Percentiles rank a stretch among this genome's conserved stretches.
Evolutionary conservation across 30 jellyfish, hydroid and myxozoan genomes (phyloP).

Genomic region (Rhopilema esculentum): DNA sequence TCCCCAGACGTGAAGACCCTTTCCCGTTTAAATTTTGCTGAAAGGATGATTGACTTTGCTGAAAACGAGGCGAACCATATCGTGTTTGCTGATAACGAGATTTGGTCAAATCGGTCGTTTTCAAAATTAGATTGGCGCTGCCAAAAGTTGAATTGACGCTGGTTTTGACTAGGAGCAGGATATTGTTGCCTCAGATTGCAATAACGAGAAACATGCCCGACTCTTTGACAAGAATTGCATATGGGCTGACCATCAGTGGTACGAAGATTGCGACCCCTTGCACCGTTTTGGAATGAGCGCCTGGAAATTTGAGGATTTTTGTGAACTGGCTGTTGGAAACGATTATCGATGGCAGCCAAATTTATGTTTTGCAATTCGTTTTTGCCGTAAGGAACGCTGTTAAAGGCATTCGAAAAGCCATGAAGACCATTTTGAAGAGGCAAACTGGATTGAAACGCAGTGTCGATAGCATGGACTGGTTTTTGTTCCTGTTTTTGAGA

Average conservation of each 20-base stretch:
- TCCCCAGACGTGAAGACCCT: slow-evolving; percentile 40
- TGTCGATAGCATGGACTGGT: not conserved
- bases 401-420: no score
- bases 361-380: not conserved
- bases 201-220: slow-evolving; percentile 12
- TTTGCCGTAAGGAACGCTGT: no score
- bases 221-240: slow-evolving; percentile 18
- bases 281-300: not conserved
- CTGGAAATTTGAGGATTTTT: not conserved
- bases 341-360: slow-evolving; percentile 5
- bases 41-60: not conserved
- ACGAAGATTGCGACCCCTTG: slow-evolving; percentile 11
- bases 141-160: no score
- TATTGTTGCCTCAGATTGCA: not conserved
- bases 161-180: not conserved
- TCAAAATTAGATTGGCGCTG: no score
- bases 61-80: not conserved
- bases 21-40: slow-evolving; percentile 46
- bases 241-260: slow-evolving; percentile 49
- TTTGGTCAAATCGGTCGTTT: no score
- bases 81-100: no score
- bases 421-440: no score
- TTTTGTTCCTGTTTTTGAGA: not conserved
- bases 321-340: not conserved
- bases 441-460: no score